Percentiles rank a stretch among this genome's conserved stretches.
phyloP scores from a whole-genome alignment of 1,140 invertebrate genomes.

The Tetranychus cinnabarinus region DNA sequence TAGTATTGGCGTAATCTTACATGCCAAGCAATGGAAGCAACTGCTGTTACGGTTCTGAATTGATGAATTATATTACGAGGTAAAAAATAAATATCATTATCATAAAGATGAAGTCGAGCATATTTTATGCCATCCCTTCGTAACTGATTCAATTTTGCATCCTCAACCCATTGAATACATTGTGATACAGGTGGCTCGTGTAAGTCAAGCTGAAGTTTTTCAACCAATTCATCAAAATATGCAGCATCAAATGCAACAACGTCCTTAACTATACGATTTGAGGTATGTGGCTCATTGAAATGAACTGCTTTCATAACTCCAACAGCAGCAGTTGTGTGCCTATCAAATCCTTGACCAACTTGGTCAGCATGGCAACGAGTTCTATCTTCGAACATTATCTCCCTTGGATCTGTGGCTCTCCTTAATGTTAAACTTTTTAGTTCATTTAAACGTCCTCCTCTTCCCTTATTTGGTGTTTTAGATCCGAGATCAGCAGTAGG shows the following conservation, averaged over 20 bases:
- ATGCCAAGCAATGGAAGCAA: conserved; percentile 91
- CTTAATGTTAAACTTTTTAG: conserved; percentile 75
- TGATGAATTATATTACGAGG: conserved; percentile 96
- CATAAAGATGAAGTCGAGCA: conserved; percentile 62
- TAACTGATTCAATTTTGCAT: conserved; percentile 89
- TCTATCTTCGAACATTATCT: conserved; percentile 79
- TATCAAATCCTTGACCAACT: conserved; percentile 78
- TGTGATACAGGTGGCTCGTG: conserved; percentile 93
- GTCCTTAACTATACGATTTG: conserved; percentile 83
- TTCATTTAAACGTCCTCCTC: conserved; percentile 35
- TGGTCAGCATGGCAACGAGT: conserved; percentile 94
- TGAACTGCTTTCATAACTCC: conserved; percentile 82
- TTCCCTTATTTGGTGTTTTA: not conserved
- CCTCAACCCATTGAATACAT: conserved; percentile 76
- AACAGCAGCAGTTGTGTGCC: conserved; percentile 85
- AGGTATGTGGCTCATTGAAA: conserved; percentile 29
- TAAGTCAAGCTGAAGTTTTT: conserved; percentile 76
- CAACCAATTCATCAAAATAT: conserved; percentile 74
- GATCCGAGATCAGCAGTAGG: conserved; percentile 49
- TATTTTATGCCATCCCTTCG: conserved; percentile 78
- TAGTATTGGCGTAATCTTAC: conserved; percentile 76
- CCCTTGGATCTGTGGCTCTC: conserved; percentile 65
- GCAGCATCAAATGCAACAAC: conserved; percentile 85
- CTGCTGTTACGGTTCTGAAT: conserved; percentile 87
- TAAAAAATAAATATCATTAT: conserved; percentile 96